phyloP scores from a whole-genome alignment of 2,797 vertebrate species.

The Limnodromus scolopaceus region DNA sequence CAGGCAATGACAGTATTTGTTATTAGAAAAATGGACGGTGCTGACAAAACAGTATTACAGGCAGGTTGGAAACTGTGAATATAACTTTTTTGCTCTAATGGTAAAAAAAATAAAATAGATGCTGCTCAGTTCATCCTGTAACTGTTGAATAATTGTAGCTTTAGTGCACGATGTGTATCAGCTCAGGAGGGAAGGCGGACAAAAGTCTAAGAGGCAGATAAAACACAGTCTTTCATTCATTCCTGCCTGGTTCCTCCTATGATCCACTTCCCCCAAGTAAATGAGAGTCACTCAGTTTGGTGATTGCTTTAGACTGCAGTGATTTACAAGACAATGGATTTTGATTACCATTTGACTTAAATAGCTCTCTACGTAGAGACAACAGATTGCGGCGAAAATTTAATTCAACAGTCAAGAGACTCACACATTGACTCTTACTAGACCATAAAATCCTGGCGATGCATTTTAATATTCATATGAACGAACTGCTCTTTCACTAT shows the following conservation, averaged over 20 bases:
- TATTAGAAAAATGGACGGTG: background rate
- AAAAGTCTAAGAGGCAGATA: background rate
- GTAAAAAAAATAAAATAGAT: background rate
- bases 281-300: background rate
- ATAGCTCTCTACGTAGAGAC: background rate
- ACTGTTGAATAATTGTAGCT: background rate
- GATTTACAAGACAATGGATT: slow-evolving; percentile 38
- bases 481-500: background rate
- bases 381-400: slow-evolving; percentile 16
- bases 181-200: background rate
- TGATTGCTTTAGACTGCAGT: background rate
- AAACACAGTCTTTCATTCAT: background rate
- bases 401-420: slow-evolving; percentile 56
- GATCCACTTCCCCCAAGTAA: background rate
- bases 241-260: background rate
- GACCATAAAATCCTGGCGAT: slow-evolving; percentile 12
- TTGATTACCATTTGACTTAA: slow-evolving; percentile 24
- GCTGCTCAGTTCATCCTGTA: background rate
- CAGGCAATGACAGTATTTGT: background rate
- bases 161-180: background rate
- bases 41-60: background rate
- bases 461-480: slow-evolving; percentile 32
- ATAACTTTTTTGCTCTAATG: background rate
- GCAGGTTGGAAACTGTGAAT: background rate
- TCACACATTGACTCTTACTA: slow-evolving; percentile 32